Evolutionary conservation across 2,797 vertebrate species (phyloP), one percentile per base, ranked within the genome.

Genomic region (Enteromius paludinosus): DNA sequence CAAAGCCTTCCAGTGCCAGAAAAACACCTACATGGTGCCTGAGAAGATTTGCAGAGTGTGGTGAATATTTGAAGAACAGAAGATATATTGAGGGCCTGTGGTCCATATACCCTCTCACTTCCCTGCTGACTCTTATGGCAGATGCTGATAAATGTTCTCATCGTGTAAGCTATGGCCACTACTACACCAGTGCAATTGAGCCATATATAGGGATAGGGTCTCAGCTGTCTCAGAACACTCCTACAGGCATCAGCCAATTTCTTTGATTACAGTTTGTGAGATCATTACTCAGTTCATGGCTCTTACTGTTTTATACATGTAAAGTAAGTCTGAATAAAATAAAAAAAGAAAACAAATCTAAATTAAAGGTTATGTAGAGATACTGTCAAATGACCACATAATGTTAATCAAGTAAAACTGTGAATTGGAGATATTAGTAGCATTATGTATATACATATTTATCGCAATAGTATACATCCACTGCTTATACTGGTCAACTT

Each of bases 1-100:
- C 84, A 95, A 97, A 92, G 97, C 95, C 35, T 99, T 97, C 88
- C 92, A 91, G 4, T 99, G 98, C 92, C 92, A 80, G 85, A 92
- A 92, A 23, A 91, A 90, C 23, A 92, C 94, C 87, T 91, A 93
- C 88, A 99, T 99, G 98, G 92, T 96, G 84, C 96, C 97, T 72
- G 89, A 93, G 76, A 94, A 95, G 14, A 94, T 95, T 80, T 99
- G 98, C 88, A 95, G 94, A 0, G 95, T 99, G 41, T 99, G 97
- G 97, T 99, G 95, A 98, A 66, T 23, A 83, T 18, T n/a, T 25
- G 71, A 69, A 68, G 72, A 61, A 45, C 75, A 70, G 85, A 86
- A 86, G 87, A 87, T 80, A 56, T 69, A 75, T 49, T 30, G 14
- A 65, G 59, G 75, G 61, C 78, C 66, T 28, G 54, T 83, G 87